These are phyloP conservation scores for Folsomia candida DNA, from an alignment of 2,888 invertebrate species.

Conservation along the genomic window DNA sequence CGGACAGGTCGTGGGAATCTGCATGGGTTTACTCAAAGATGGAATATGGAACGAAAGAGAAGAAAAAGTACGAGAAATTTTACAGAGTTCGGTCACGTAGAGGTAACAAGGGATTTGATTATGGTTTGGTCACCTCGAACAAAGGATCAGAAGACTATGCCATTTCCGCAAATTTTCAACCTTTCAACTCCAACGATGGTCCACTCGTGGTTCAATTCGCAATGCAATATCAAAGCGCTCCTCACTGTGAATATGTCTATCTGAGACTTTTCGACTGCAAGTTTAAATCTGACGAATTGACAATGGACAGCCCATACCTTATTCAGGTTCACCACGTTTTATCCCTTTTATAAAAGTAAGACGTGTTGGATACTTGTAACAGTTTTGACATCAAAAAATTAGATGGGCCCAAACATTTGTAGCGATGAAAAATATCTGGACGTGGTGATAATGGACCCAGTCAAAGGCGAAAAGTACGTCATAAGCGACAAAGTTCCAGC, in stretches of 20 bases:
- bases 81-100: conserved; percentile 19
- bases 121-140: conserved; percentile 31
- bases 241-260: conserved; percentile 28
- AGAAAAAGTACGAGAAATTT: conserved; percentile 29
- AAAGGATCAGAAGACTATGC: conserved; percentile 32
- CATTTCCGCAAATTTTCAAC: conserved; percentile 28
- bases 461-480: not conserved
- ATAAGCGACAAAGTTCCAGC: not conserved
- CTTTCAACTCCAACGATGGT: conserved; percentile 30
- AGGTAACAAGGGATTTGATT: conserved; percentile 14
- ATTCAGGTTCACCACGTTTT: conserved; percentile 29
- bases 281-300: conserved; percentile 27
- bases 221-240: conserved; percentile 28
- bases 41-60: not conserved
- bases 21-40: conserved; percentile 25
- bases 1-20: conserved; percentile 20
- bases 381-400: too few species aligned
- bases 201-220: conserved; percentile 29
- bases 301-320: conserved; percentile 23
- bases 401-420: conserved; percentile 29
- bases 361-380: too few species aligned
- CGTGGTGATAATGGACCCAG: not conserved
- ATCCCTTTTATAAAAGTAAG: too few species aligned
- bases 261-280: conserved; percentile 32
- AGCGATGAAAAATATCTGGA: not conserved